Base-by-base conservation (phyloP, 2,888 invertebrate species). In the Hecatera dysodea region DNA sequence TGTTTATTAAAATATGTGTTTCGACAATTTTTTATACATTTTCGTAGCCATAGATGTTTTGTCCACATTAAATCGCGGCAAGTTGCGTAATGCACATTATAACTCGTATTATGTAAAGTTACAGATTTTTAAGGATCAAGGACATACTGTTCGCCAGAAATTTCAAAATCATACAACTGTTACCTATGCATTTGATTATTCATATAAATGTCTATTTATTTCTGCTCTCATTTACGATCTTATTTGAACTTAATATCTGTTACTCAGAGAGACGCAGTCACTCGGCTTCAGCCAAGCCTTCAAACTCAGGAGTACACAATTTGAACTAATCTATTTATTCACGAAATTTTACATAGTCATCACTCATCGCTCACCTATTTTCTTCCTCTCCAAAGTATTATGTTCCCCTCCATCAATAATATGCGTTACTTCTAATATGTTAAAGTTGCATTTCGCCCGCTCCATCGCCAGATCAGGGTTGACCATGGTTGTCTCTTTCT, bases 361-460 rank as follows among this genome's bases (percentile, higher is more conserved):
- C 22, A 27, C 44, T 36, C 11, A 33, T n/a, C 39, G 83, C 92
- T 89, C 72, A 95, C 96, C 95, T 63, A 95, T 90, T 82, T 91
- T 88, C 72, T 90, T 97, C 83, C 98, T 97, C 81, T 97, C 96
- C 67, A 92, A 87, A 7, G 98, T 98, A 90, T 97, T 97, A 61
- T 97, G 95, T 73, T 95, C 92, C 1, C 98, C 97, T 0, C 98
- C 98, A 89, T 98, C 98, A 79, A 98, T 93, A 80, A 98, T 96
- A 85, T 97, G 91, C 0, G 98, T 98, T 78, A 99, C 94, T 93
- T 98, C 98, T 76, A 94, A 88, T 0, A 97, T 93, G 90, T 97
- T 94, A 89, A 98, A 98, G 62, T 97, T 97, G 84, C 98, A 98
- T 86, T 96, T 97, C 61, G 94, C 92, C 68, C 98, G 96, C 91